Conservation (phyloP, 2,797 vertebrate genomes). For the Arremon brunneinucha region DNA sequence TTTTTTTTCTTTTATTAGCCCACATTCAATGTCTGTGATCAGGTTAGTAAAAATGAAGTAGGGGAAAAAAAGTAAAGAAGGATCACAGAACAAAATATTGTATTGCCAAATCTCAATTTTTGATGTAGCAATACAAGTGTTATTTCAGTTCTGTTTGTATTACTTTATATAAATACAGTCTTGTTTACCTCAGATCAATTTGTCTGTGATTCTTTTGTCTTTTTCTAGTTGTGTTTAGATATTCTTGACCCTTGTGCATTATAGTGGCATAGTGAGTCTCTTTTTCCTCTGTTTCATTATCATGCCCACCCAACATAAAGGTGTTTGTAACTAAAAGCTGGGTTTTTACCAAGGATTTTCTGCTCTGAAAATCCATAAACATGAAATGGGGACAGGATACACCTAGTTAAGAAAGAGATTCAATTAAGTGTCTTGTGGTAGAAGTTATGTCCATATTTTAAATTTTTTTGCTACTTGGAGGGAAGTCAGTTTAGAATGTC, state of each 20-base stretch:
- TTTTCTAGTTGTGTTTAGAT: slow-evolving; percentile 75
- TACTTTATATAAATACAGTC: slow-evolving; percentile 47
- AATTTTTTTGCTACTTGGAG: neutral
- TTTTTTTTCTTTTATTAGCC: slow-evolving; percentile 86
- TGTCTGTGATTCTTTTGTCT: slow-evolving; percentile 82
- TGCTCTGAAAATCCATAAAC: neutral
- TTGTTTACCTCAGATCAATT: slow-evolving; percentile 65
- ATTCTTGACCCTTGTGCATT: slow-evolving; percentile 64
- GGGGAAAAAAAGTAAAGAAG: slow-evolving; percentile 68
- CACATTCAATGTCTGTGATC: slow-evolving; percentile 99
- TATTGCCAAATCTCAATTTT: slow-evolving; percentile 63
- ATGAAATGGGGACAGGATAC: neutral
- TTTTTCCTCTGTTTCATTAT: slow-evolving; percentile 69
- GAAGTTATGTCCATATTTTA: neutral
- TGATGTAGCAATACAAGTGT: slow-evolving; percentile 34
- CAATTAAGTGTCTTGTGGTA: neutral
- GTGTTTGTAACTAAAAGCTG: slow-evolving; percentile 62
- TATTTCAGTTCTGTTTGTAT: slow-evolving; percentile 45
- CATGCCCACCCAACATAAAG: slow-evolving; percentile 47
- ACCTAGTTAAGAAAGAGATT: neutral
- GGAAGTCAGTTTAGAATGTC: neutral
- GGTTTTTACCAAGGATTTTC: neutral
- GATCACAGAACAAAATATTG: slow-evolving; percentile 80
- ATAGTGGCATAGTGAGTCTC: slow-evolving; percentile 65
- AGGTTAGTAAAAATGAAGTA: slow-evolving; percentile 91